Evolutionary conservation across 2,113 vertebrate species (phyloP).

Genomic region (Sorex fumeus): DNA sequence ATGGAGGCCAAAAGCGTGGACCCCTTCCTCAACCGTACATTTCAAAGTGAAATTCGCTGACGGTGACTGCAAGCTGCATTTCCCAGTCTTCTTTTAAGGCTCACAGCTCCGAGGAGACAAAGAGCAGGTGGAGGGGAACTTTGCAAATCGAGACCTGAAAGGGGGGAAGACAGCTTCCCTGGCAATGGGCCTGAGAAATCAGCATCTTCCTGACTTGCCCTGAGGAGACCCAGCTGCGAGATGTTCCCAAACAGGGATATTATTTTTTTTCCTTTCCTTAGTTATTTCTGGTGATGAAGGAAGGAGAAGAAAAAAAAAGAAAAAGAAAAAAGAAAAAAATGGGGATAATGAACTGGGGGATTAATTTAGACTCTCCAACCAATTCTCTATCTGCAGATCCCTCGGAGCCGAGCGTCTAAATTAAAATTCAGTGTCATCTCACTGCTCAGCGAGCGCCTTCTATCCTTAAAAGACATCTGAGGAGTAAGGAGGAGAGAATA

Average conservation of each 20-base stretch:
- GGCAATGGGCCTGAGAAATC: constrained; percentile 49
- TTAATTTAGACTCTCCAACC: constrained; percentile 81
- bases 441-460: constrained; percentile 67
- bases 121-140: constrained; percentile 46
- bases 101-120: constrained; percentile 12
- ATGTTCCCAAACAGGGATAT: constrained; percentile 68
- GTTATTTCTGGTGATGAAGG: constrained; percentile 78
- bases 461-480: constrained; percentile 79
- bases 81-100: constrained; percentile 36
- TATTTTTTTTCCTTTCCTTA: constrained; percentile 44
- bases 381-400: constrained; percentile 77
- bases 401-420: constrained; percentile 71
- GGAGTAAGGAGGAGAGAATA: constrained; percentile 7
- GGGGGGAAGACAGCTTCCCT: not conserved
- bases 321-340: not conserved
- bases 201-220: constrained; percentile 54
- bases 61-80: not conserved
- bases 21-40: constrained; percentile 40
- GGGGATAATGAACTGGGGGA: constrained; percentile 76
- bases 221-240: constrained; percentile 43
- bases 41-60: constrained; percentile 47
- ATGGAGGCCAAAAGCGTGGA: constrained; percentile 44
- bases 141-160: constrained; percentile 59
- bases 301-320: constrained; percentile 34
- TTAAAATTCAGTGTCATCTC: constrained; percentile 77